phyloP scores from a whole-genome alignment of 2,888 invertebrate genomes.

The Pachymerium ferrugineum region DNA sequence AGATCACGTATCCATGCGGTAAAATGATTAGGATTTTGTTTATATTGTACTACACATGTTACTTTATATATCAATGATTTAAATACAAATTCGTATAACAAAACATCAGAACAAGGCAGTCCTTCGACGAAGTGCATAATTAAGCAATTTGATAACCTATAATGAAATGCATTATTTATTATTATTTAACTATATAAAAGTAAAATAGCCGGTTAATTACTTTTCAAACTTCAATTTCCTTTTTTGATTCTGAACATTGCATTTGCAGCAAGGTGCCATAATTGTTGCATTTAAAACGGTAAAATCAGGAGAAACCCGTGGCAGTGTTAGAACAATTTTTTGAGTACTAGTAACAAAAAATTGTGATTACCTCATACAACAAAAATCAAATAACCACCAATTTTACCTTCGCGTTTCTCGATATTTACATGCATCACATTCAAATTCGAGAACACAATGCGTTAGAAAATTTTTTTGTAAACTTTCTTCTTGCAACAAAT shows the following conservation, averaged over 20 bases:
- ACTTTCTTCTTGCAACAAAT: neutral
- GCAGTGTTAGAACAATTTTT: neutral
- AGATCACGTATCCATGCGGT: neutral
- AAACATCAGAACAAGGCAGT: neutral
- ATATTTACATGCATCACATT: neutral
- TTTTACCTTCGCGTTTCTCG: neutral
- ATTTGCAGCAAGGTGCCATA: neutral
- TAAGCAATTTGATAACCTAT: neutral
- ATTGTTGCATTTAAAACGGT: neutral
- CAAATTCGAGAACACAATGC: neutral
- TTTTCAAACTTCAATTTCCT: neutral
- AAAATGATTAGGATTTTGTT: slow-evolving; percentile 28
- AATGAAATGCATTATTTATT: neutral
- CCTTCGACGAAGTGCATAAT: slow-evolving; percentile 4
- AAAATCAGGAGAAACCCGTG: neutral
- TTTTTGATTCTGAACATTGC: neutral
- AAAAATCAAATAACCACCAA: neutral
- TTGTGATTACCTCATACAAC: neutral
- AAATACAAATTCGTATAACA: neutral
- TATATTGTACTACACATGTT: slow-evolving; percentile 5
- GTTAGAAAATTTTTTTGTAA: neutral
- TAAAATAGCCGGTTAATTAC: neutral
- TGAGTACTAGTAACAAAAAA: neutral
- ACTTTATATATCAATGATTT: neutral
- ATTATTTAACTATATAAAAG: neutral